A percentile compares a stretch with the other conserved stretches of the same genome.
Evolutionary conservation across 92 coral and sea anemone genomes (phyloP).

Genomic region (Phymanthus crucifer): DNA sequence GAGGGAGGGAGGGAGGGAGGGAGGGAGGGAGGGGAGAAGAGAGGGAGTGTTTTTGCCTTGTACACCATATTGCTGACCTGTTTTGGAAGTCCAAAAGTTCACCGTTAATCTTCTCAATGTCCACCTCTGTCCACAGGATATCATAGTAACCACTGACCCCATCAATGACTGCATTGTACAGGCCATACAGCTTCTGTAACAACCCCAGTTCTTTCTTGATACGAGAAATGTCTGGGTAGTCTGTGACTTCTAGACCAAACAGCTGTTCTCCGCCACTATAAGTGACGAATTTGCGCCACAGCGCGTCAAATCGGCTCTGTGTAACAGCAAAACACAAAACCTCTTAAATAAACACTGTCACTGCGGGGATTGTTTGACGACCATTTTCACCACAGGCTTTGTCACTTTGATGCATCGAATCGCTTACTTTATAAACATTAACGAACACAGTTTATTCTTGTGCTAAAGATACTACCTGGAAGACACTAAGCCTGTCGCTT

Average conservation of each 20-base stretch:
- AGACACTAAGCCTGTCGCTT: conserved; percentile 80
- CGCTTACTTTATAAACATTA: too few species aligned
- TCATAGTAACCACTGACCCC: conserved; percentile 87
- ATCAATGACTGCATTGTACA: conserved; percentile 86
- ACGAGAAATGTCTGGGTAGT: conserved; percentile 80
- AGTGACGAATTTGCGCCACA: conserved; percentile 85
- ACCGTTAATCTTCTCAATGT: conserved; percentile 80
- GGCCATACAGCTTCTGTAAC: conserved; percentile 81
- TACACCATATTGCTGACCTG: conserved; percentile 43
- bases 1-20: too few species aligned
- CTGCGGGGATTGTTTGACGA: too few species aligned
- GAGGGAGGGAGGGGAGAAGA: too few species aligned
- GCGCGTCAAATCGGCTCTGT: conserved; percentile 77
- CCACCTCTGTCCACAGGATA: conserved; percentile 89
- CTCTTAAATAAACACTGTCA: too few species aligned
- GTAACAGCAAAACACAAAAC: background rate
- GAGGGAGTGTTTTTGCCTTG: too few species aligned
- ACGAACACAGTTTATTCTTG: too few species aligned
- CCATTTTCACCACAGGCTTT: too few species aligned
- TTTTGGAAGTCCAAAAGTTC: conserved; percentile 86
- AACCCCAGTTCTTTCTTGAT: conserved; percentile 83
- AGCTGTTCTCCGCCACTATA: conserved; percentile 88
- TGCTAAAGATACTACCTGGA: conserved; percentile 76
- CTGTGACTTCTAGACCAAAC: conserved; percentile 83
- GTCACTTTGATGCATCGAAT: too few species aligned